phyloP scores from a whole-genome alignment of 2,888 invertebrate species.

The Euspilapteryx auroguttella region DNA sequence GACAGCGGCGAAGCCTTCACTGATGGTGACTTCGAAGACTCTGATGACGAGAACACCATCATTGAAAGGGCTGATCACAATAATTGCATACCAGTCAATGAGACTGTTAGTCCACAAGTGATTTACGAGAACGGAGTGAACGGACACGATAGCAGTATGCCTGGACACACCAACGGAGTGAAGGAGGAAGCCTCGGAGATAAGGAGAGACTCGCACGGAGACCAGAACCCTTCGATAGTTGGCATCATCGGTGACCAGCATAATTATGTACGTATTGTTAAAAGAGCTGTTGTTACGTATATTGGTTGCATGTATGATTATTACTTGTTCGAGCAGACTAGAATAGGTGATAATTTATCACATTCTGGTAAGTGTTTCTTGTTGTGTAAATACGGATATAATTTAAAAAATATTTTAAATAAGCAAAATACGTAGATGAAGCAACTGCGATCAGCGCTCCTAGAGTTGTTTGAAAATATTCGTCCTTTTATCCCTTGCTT shows the following conservation, averaged over 20 bases:
- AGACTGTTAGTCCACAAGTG: slow-evolving; percentile 24
- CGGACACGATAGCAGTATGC: no score
- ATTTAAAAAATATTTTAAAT: no score
- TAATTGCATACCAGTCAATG: slow-evolving; percentile 25
- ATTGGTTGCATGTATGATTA: no score
- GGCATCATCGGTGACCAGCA: slow-evolving; percentile 57
- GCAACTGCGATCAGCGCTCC: no score
- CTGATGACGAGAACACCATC: slow-evolving; percentile 35
- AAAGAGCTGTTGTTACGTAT: no score
- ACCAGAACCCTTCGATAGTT: slow-evolving; percentile 48
- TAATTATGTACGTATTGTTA: slow-evolving; percentile 49
- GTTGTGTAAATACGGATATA: no score
- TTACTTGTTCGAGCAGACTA: no score
- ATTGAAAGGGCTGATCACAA: slow-evolving; percentile 18
- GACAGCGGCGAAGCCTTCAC: slow-evolving; percentile 48
- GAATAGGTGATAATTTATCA: no score
- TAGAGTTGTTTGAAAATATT: no score
- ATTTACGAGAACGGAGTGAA: slow-evolving; percentile 20
- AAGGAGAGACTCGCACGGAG: slow-evolving; percentile 35
- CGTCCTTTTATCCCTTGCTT: no score
- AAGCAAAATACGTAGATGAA: no score
- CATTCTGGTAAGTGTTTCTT: no score
- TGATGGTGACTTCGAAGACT: slow-evolving; percentile 45
- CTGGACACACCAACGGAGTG: slow-evolving; percentile 12
- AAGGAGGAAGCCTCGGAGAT: slow-evolving; percentile 15